Conservation (phyloP, 2,113 vertebrate genomes). For the Silurus asotus region DNA sequence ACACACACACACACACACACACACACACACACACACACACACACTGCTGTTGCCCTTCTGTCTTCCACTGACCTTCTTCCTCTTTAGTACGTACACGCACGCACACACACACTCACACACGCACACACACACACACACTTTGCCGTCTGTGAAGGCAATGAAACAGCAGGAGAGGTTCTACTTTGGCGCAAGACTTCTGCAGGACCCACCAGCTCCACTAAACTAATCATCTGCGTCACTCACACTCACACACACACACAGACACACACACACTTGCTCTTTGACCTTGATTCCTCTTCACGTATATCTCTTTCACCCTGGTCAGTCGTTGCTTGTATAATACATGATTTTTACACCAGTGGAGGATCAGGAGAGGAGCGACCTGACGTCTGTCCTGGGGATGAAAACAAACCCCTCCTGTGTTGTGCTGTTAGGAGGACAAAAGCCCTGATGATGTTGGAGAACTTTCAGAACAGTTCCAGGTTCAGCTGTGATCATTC, state of each 20-base stretch:
- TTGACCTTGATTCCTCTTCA: slow-evolving; percentile 19
- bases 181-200: slow-evolving; percentile 40
- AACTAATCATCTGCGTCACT: slow-evolving; percentile 58
- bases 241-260: not conserved
- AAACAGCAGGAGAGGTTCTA: slow-evolving; percentile 64
- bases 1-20: slow-evolving; percentile 31
- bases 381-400: not conserved
- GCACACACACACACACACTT: slow-evolving; percentile 20
- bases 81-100: not conserved
- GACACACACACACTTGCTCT: slow-evolving; percentile 5
- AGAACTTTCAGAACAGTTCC: too few species aligned
- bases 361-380: not conserved
- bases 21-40: slow-evolving; percentile 22
- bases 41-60: slow-evolving; percentile 6
- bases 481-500: too few species aligned
- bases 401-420: not conserved
- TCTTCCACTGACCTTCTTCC: slow-evolving; percentile 44
- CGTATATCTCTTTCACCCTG: not conserved
- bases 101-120: slow-evolving; percentile 8
- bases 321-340: not conserved
- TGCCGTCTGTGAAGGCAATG: slow-evolving; percentile 60
- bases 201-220: slow-evolving; percentile 43
- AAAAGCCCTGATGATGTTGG: not conserved
- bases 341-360: not conserved
- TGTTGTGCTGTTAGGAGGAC: not conserved